Evolutionary conservation across 2,113 vertebrate genomes (phyloP).

Genomic region (Centropus unirufus): DNA sequence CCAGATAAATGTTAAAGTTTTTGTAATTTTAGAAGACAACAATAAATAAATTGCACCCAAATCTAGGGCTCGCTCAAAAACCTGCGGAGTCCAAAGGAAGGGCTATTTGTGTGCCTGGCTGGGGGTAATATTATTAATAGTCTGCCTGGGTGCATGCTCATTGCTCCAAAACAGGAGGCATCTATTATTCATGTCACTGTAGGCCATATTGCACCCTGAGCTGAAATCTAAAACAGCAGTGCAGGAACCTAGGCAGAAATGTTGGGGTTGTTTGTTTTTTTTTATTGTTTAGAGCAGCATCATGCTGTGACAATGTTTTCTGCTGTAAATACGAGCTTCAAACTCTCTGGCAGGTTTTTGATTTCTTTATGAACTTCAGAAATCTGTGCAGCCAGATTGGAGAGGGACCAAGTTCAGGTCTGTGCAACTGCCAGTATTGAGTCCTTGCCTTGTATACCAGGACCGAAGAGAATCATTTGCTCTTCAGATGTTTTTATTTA

Average conservation of each 20-base stretch:
- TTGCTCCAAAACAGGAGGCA: not conserved
- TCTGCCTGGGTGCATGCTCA: not conserved
- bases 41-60: not conserved
- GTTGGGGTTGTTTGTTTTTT: not conserved
- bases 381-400: not conserved
- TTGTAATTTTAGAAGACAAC: not conserved
- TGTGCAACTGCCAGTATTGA: not conserved
- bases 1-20: not conserved
- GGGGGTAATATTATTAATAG: not conserved
- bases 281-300: not conserved
- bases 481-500: constrained; percentile 42
- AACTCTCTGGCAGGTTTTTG: not conserved
- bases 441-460: not conserved
- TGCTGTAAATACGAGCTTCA: not conserved
- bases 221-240: not conserved
- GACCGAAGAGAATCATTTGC: not conserved
- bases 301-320: not conserved
- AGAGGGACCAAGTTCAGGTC: not conserved
- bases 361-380: not conserved
- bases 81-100: not conserved
- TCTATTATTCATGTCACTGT: not conserved
- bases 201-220: not conserved
- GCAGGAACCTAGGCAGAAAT: not conserved
- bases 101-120: not conserved
- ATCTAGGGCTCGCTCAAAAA: not conserved